Percentiles rank a stretch among this genome's conserved stretches.
These are phyloP conservation scores for Marmota flaviventris DNA, from an alignment of 2,113 vertebrate species.

Conservation along the genomic window DNA sequence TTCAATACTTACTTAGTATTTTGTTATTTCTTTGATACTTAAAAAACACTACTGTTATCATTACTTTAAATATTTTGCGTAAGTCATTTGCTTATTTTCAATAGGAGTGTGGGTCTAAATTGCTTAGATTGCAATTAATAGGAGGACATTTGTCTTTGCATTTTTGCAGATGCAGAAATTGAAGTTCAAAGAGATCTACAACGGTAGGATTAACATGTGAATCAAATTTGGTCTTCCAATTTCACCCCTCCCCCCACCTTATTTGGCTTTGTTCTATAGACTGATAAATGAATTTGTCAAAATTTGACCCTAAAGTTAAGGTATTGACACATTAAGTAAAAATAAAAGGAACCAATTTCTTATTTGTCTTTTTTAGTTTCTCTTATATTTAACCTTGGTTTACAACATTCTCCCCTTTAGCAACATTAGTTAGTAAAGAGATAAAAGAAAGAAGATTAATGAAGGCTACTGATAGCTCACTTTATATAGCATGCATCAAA, in stretches of 20 bases:
- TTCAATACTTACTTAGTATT: not conserved
- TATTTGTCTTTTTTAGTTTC: not conserved
- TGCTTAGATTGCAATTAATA: not conserved
- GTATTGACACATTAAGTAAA: not conserved
- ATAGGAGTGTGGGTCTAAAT: not conserved
- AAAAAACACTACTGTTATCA: not conserved
- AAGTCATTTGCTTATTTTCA: conserved; percentile 10
- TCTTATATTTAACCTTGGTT: not conserved
- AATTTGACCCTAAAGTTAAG: not conserved
- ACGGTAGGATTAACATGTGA: not conserved
- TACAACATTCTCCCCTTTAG: not conserved
- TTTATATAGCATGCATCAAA: not conserved
- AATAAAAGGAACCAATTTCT: not conserved
- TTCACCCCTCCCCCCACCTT: not conserved
- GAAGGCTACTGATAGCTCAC: not conserved
- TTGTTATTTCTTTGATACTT: conserved; percentile 11
- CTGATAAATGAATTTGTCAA: not conserved
- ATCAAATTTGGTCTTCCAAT: not conserved
- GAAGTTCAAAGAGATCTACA: not conserved
- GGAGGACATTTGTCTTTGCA: not conserved
- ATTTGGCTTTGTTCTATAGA: not conserved
- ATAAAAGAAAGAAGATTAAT: conserved; percentile 36
- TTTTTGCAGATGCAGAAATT: not conserved
- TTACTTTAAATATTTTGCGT: not conserved
- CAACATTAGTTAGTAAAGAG: not conserved